Conservation (phyloP, 2,113 vertebrate species). For the Corythornis cristatus region DNA sequence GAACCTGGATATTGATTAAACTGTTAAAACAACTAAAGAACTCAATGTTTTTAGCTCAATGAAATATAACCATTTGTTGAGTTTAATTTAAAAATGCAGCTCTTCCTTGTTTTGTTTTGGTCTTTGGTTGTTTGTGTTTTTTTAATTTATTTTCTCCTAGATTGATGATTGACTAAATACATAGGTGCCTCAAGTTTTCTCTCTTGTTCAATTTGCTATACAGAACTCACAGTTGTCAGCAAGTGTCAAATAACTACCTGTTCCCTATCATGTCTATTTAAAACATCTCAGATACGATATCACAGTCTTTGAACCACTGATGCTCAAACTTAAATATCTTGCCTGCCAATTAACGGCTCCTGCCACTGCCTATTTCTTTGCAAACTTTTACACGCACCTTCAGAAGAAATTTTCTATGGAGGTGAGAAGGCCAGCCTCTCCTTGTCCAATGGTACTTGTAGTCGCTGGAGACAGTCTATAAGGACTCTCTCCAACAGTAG, state of each 20-base stretch:
- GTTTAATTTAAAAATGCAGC: not conserved
- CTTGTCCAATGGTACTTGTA: not conserved
- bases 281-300: not conserved
- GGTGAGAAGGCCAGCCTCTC: not conserved
- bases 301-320: not conserved
- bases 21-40: not conserved
- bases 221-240: not conserved
- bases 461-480: not conserved
- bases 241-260: not conserved
- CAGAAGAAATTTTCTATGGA: not conserved
- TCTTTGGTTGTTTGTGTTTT: too few relatives aligned
- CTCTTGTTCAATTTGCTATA: not conserved
- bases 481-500: not conserved
- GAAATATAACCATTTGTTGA: not conserved
- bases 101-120: not conserved
- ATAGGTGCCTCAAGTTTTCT: not conserved
- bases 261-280: not conserved
- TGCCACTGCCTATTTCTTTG: not conserved
- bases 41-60: not conserved
- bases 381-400: not conserved
- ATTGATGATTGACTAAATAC: not conserved
- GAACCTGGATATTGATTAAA: conserved; percentile 24
- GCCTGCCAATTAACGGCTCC: not conserved
- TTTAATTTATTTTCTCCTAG: not conserved
- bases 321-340: not conserved